phyloP scores from a whole-genome alignment of 2,113 vertebrate genomes.

The Romanogobio albipinnatus region DNA sequence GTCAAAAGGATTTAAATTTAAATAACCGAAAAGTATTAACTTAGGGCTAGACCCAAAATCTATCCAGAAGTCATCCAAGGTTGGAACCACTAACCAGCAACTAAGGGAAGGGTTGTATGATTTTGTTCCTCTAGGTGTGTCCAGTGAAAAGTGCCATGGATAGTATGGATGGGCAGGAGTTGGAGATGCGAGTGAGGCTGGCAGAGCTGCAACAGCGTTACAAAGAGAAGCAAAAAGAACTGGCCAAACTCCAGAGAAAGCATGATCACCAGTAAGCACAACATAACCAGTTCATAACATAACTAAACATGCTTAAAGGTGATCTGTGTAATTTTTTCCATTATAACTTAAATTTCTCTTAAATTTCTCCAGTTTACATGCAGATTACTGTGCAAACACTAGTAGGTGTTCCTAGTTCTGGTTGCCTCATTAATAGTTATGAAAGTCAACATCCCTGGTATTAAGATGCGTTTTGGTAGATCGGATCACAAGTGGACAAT shows the following conservation, averaged over 20 bases:
- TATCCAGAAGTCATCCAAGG: not conserved
- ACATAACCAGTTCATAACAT: not conserved
- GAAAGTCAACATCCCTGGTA: not conserved
- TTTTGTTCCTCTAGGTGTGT: conserved; percentile 80
- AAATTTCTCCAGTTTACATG: not conserved
- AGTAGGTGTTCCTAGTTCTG: not conserved
- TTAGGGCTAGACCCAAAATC: not conserved
- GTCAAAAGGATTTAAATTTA: not conserved
- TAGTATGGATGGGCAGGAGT: conserved; percentile 88
- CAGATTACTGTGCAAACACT: not conserved
- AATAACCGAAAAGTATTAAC: not conserved
- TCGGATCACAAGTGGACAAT: no score
- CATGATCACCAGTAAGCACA: conserved; percentile 86
- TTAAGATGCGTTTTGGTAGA: no score
- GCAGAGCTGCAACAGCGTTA: conserved; percentile 91
- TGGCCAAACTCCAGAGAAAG: conserved; percentile 89
- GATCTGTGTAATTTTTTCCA: not conserved
- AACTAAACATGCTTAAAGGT: not conserved
- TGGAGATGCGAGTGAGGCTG: conserved; percentile 89
- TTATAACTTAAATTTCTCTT: no score
- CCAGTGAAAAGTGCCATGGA: conserved; percentile 90
- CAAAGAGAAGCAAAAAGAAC: conserved; percentile 95
- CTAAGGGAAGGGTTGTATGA: not conserved
- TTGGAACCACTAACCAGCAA: not conserved
- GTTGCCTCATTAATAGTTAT: not conserved